Evolutionary conservation across 2,113 vertebrate genomes (phyloP).

Genomic region (Laterallus jamaicensis): DNA sequence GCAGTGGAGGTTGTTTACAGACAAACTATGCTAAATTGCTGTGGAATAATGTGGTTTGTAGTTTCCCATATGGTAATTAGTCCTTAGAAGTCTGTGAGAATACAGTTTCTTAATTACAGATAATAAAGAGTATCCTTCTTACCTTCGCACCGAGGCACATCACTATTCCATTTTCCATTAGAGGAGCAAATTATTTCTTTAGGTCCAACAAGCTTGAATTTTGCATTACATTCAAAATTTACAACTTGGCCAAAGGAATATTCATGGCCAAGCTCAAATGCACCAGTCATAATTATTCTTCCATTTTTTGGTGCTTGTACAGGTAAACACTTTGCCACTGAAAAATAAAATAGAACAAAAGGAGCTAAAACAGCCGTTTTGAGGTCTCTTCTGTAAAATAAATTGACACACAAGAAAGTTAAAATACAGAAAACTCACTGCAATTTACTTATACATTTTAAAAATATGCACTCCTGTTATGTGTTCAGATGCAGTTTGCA

Average conservation of each 20-base stretch:
- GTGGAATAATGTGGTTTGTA: background rate
- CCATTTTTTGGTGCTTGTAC: conserved; percentile 46
- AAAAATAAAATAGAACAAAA: conserved; percentile 21
- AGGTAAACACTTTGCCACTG: conserved; percentile 77
- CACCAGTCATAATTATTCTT: conserved; percentile 17
- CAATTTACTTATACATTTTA: background rate
- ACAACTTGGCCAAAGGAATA: conserved; percentile 76
- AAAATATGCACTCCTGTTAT: background rate
- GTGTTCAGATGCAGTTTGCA: background rate
- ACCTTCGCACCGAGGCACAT: conserved; percentile 83
- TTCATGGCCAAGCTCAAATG: conserved; percentile 34
- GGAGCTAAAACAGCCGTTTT: background rate
- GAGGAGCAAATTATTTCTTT: conserved; percentile 74
- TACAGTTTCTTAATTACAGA: background rate
- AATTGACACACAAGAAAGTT: background rate
- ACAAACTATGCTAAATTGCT: background rate
- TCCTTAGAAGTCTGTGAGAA: background rate
- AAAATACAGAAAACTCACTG: background rate
- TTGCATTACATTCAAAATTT: conserved; percentile 75
- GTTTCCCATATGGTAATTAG: background rate
- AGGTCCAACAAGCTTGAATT: conserved; percentile 62
- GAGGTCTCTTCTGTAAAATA: background rate
- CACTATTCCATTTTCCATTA: conserved; percentile 76
- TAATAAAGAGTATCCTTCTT: background rate
- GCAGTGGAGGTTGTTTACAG: background rate